Percentiles rank a stretch among this genome's conserved stretches.
Conservation (phyloP, 53 echinoderm and acorn worm genomes). For the Paelopatides confundens region DNA sequence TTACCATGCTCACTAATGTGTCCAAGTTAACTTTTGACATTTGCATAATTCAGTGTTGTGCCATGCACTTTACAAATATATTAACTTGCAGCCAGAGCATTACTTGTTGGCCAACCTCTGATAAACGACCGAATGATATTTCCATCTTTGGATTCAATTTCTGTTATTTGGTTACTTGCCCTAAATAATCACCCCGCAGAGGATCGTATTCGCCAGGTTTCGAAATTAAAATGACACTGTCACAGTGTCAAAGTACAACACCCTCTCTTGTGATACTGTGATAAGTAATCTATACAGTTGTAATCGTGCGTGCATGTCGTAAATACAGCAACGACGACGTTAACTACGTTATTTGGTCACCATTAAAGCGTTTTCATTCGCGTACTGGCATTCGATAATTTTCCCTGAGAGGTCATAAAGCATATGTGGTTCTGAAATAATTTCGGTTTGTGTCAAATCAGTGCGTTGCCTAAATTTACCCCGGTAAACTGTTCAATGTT, state of each 20-base stretch:
- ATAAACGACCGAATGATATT: constrained; percentile 45
- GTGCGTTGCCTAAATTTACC: constrained; percentile 25
- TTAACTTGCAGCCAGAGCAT: constrained; percentile 61
- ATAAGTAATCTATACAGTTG: constrained; percentile 16
- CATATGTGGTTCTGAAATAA: background rate
- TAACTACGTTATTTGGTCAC: background rate
- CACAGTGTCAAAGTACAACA: constrained; percentile 35
- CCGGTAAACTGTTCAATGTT: constrained; percentile 70
- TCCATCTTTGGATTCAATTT: constrained; percentile 70
- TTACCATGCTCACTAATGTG: constrained; percentile 61
- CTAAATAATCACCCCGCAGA: constrained; percentile 57
- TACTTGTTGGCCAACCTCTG: constrained; percentile 38
- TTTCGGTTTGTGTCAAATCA: background rate
- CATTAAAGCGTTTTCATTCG: background rate
- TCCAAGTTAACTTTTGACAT: constrained; percentile 61
- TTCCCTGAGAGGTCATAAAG: background rate
- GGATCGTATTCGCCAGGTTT: constrained; percentile 56
- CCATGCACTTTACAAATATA: constrained; percentile 68
- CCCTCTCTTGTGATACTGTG: background rate
- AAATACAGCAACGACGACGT: constrained; percentile 4
- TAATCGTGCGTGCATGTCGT: constrained; percentile 44
- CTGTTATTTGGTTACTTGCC: constrained; percentile 68
- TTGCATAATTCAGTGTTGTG: constrained; percentile 56
- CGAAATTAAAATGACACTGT: constrained; percentile 64
- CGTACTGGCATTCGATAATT: background rate